A percentile compares a stretch with the other conserved stretches of the same genome.
Evolutionary conservation across 2,113 vertebrate species (phyloP).

Genomic region (Nyctereutes procyonoides): DNA sequence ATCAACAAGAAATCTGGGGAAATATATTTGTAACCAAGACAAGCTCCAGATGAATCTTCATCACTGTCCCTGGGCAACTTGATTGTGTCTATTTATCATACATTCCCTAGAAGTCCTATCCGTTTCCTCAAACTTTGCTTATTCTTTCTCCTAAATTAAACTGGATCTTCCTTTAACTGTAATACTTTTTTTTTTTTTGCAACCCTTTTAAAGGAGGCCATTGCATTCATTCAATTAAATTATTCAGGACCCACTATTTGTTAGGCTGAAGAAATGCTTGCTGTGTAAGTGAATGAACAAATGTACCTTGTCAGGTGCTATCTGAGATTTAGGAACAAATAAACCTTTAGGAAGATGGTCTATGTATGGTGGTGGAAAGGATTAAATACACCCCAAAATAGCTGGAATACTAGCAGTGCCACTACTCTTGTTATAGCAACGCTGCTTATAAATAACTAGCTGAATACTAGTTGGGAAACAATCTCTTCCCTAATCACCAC

Average conservation of each 20-base stretch:
- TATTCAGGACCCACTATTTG: not conserved
- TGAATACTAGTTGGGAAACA: not conserved
- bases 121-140: not conserved
- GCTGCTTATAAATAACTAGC: not conserved
- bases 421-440: not conserved
- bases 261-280: not conserved
- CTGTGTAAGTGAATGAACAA: not conserved
- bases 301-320: not conserved
- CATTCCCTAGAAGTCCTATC: not conserved
- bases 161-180: not conserved
- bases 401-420: not conserved
- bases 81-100: not conserved
- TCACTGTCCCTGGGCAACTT: not conserved
- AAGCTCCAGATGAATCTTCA: not conserved
- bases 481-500: not conserved
- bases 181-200: not conserved
- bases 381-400: not conserved
- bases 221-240: not conserved
- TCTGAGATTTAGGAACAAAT: not conserved
- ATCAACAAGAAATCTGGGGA: not conserved
- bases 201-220: not conserved
- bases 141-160: constrained; percentile 14
- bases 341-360: not conserved
- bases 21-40: not conserved
- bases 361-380: not conserved